Percentiles rank a stretch among this genome's conserved stretches.
Evolutionary conservation across 2,113 vertebrate genomes (phyloP).

Genomic region (Dissostichus mawsoni): DNA sequence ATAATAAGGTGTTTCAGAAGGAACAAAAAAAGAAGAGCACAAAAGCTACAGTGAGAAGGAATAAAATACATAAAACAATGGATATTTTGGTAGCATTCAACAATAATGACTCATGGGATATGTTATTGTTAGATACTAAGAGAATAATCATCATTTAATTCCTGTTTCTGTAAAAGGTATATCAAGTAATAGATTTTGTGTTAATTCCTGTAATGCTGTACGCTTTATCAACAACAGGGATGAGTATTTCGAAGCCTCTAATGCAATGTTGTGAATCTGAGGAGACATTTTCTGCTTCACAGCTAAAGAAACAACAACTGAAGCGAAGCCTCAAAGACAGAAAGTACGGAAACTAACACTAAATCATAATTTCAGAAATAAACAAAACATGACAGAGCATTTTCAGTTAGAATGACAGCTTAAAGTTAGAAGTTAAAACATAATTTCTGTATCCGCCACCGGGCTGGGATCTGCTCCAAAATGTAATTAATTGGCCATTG

Average conservation of each 20-base stretch:
- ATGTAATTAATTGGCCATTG: too few species aligned
- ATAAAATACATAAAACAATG: neutral
- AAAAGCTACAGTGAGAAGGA: neutral
- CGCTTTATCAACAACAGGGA: too few species aligned
- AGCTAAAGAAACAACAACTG: too few species aligned
- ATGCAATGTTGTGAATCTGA: too few species aligned
- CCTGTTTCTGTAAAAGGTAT: neutral
- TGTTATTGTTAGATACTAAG: neutral
- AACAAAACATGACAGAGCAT: neutral
- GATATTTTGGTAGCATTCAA: neutral
- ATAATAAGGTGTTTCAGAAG: neutral
- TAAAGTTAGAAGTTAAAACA: too few species aligned
- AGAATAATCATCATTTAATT: neutral
- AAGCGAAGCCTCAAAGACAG: neutral
- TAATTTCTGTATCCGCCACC: too few species aligned
- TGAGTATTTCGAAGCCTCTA: too few species aligned
- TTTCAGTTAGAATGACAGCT: neutral
- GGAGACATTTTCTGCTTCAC: too few species aligned
- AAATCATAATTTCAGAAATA: neutral
- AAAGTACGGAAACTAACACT: neutral
- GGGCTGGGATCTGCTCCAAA: too few species aligned
- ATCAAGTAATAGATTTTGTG: neutral
- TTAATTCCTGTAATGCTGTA: neutral
- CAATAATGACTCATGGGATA: neutral
- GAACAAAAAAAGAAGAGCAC: neutral